phyloP scores from a whole-genome alignment of 2,113 vertebrate genomes.

The Nothoprocta pentlandii region DNA sequence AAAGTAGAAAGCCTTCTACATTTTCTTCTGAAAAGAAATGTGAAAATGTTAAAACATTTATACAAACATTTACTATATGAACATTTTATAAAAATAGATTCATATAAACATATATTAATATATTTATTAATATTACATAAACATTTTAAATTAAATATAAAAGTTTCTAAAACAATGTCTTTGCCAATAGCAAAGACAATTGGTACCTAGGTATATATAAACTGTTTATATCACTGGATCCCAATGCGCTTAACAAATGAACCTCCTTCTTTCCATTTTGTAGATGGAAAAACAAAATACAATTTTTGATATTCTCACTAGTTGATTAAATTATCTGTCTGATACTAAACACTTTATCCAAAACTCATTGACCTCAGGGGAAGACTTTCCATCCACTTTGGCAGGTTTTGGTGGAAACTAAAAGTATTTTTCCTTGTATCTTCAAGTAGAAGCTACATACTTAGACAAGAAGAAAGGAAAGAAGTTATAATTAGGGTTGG shows the following conservation, averaged over 20 bases:
- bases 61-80: too few species aligned
- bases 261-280: neutral
- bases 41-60: too few species aligned
- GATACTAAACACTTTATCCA: neutral
- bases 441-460: neutral
- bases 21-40: neutral
- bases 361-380: neutral
- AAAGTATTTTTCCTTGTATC: neutral
- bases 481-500: neutral
- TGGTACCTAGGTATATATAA: rapidly evolving
- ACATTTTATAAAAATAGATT: too few species aligned
- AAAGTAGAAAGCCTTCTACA: neutral
- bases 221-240: neutral
- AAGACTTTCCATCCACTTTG: neutral
- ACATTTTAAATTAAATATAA: neutral
- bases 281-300: rapidly evolving
- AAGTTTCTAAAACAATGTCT: neutral
- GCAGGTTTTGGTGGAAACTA: neutral
- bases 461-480: neutral
- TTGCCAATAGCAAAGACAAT: neutral
- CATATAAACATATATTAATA: too few species aligned
- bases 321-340: neutral
- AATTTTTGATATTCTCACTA: neutral
- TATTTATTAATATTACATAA: too few species aligned
- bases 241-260: neutral